Evolutionary conservation across 2,113 vertebrate species (phyloP), one percentile per base, ranked within the genome.

Genomic region (Oreochromis spilurus): DNA sequence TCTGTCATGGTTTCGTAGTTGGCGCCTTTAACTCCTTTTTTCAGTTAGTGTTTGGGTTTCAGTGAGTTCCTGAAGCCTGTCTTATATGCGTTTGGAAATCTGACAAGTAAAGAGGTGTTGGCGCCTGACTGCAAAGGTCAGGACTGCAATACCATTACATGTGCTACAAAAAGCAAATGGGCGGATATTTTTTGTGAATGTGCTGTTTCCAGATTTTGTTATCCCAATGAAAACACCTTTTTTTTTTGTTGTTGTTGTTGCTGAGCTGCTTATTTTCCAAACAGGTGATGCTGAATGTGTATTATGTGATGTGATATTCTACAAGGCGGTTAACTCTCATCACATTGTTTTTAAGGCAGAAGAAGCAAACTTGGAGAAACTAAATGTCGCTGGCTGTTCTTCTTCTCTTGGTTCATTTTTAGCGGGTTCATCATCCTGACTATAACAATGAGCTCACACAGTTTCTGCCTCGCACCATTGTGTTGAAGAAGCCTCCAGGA

Each of bases 371-470:
- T 29, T 45, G 11, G 17, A 48, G 67, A 72, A 16, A 24, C 21
- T 45, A 6, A 13, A 31, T 14, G 5, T 26, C 21, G 9, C 82
- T 14, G 72, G 58, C 13, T 75, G n/a, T 81, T 36, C 7, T 70
- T 83, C 48, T 83, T 80, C 45, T 45, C 16, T 29, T 24, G 50
- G 14, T 65, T 40, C 0, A 4, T 93, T 80, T 91, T 60, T 93
- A 99, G 98, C 96, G 98, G 52, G 90, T 99, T n/a, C 98, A 97
- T 75, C 98, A 99, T 88, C 97, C 97, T 4, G 98, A 99, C 92
- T 99, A 99, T 96, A 99, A 99, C 96, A 99, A 99, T 80, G 98
- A 99, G 93, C 96, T 99, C 91, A 98, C 97, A 3, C 98, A 98
- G 95, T 99, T 99, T 95, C 96, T 99, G 17, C 98, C 98, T 77